Evolutionary conservation across 2,888 invertebrate species (phyloP).

Genomic region (Odontocerum albicorne): DNA sequence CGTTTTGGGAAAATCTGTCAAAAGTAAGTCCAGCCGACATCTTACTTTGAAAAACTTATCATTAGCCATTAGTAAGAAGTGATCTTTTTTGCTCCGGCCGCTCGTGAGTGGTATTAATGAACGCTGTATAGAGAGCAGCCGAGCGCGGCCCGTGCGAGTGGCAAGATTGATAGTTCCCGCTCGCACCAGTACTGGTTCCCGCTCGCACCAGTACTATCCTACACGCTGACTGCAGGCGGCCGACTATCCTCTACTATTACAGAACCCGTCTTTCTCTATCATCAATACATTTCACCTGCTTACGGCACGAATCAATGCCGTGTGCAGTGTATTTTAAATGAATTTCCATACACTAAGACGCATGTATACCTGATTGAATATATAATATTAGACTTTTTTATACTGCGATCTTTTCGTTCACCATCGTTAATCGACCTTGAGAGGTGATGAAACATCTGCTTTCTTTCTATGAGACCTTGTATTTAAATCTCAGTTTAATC

Average conservation of each 20-base stretch:
- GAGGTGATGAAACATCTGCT: too few species aligned
- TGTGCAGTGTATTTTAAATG: too few species aligned
- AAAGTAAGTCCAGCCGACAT: background rate
- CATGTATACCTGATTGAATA: too few species aligned
- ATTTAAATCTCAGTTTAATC: too few species aligned
- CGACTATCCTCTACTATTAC: too few species aligned
- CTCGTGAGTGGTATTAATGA: constrained; percentile 18
- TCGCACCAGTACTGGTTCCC: background rate
- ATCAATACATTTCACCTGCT: constrained; percentile 15
- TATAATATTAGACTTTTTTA: too few species aligned
- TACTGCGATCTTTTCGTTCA: too few species aligned
- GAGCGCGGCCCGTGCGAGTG: too few species aligned
- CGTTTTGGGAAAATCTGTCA: background rate
- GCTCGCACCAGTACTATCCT: constrained; percentile 6
- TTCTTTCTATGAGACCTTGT: too few species aligned
- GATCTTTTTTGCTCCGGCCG: constrained; percentile 1
- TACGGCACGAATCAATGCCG: background rate
- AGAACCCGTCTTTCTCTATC: constrained; percentile 11
- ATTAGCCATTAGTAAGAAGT: constrained; percentile 11
- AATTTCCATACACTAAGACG: too few species aligned
- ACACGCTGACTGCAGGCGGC: background rate
- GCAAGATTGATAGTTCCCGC: constrained; percentile 3
- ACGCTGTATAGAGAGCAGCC: constrained; percentile 3
- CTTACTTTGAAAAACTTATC: constrained; percentile 4
- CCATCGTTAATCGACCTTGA: too few species aligned